Percentiles rank a stretch among this genome's conserved stretches.
Conservation (phyloP, 2,888 invertebrate genomes). For the Helleia helle region DNA sequence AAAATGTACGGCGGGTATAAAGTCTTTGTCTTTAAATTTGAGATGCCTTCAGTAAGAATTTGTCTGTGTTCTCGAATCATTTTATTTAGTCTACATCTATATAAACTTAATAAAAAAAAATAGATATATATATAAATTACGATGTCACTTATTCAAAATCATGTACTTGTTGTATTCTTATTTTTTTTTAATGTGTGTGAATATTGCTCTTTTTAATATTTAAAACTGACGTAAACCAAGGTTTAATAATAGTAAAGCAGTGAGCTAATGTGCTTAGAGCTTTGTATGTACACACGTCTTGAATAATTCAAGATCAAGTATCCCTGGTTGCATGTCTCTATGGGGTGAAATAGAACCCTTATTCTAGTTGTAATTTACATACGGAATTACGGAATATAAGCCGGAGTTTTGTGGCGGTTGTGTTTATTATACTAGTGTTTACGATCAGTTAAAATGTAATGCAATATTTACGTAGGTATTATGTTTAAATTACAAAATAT, state of each 20-base stretch:
- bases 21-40: too few relatives aligned
- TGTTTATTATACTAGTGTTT: slow-evolving; percentile 15
- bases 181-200: slow-evolving; percentile 14
- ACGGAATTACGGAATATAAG: slow-evolving; percentile 52
- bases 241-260: slow-evolving; percentile 35
- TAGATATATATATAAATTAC: too few relatives aligned
- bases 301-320: slow-evolving; percentile 25
- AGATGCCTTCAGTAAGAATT: too few relatives aligned
- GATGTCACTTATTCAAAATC: neutral
- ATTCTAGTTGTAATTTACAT: slow-evolving; percentile 68
- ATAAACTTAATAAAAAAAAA: too few relatives aligned
- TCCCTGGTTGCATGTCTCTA: slow-evolving; percentile 38
- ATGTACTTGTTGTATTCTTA: slow-evolving; percentile 8
- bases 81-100: too few relatives aligned
- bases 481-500: too few relatives aligned
- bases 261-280: slow-evolving; percentile 26
- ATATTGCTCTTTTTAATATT: slow-evolving; percentile 49
- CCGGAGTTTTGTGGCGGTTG: slow-evolving; percentile 50
- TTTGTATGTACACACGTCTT: slow-evolving; percentile 18
- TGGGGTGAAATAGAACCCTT: slow-evolving; percentile 57
- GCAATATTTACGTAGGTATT: too few relatives aligned
- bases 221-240: slow-evolving; percentile 52
- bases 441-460: slow-evolving; percentile 13
- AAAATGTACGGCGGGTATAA: too few relatives aligned
- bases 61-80: too few relatives aligned